Percentiles rank a stretch among this genome's conserved stretches.
Evolutionary conservation across 1,140 invertebrate species (phyloP).

Genomic region (Paramacrobiotus metropolitanus): DNA sequence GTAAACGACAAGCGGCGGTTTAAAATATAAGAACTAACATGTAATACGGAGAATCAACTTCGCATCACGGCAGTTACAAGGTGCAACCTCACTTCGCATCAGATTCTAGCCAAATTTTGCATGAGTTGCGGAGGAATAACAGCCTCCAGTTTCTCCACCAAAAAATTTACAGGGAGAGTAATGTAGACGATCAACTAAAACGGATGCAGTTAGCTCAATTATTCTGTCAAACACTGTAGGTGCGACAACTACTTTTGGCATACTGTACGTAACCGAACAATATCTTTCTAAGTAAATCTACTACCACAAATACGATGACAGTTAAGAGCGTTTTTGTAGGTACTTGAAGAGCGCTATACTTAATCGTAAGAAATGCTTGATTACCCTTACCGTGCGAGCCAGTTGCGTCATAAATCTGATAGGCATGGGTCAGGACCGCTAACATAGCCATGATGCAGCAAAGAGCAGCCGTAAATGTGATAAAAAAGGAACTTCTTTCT

Average conservation of each 20-base stretch:
- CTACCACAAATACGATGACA: too few species aligned
- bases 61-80: too few species aligned
- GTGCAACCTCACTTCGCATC: constrained; percentile 18
- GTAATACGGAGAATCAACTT: too few species aligned
- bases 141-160: constrained; percentile 57
- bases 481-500: constrained; percentile 89
- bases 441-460: constrained; percentile 85
- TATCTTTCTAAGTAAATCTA: too few species aligned
- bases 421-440: constrained; percentile 72
- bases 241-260: not conserved
- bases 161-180: constrained; percentile 52
- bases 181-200: constrained; percentile 47
- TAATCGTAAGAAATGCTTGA: too few species aligned
- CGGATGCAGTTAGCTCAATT: constrained; percentile 7
- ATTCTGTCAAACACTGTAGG: constrained; percentile 7
- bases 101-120: constrained; percentile 57
- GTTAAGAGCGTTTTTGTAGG: too few species aligned
- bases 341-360: too few species aligned
- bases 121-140: constrained; percentile 54
- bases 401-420: constrained; percentile 71
- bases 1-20: too few species aligned
- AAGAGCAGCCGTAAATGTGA: constrained; percentile 71
- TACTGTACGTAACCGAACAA: constrained; percentile 8
- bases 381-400: constrained; percentile 46
- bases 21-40: too few species aligned